A percentile compares a stretch with the other conserved stretches of the same genome.
These are phyloP conservation scores for Helogale parvula DNA, from an alignment of 2,113 vertebrate species.

Conservation along the genomic window DNA sequence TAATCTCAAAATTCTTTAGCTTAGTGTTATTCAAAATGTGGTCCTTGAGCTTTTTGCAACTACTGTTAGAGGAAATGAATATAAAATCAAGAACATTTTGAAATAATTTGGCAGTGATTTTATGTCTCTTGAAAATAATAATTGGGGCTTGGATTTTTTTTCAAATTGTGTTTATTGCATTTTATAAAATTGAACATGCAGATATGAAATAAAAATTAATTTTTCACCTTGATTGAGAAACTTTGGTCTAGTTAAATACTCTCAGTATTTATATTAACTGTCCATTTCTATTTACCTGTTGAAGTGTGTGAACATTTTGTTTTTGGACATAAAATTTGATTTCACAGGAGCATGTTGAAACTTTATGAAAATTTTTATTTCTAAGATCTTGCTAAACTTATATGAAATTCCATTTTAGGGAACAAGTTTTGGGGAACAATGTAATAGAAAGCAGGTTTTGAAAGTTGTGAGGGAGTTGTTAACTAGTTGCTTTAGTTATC, in stretches of 20 bases:
- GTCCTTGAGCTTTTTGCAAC: neutral
- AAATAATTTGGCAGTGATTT: constrained; percentile 38
- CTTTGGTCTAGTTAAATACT: neutral
- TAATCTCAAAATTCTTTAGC: neutral
- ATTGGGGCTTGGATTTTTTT: neutral
- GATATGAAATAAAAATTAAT: constrained; percentile 25
- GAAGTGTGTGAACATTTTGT: neutral
- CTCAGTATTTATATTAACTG: neutral
- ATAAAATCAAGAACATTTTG: constrained; percentile 35
- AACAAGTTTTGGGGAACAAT: neutral
- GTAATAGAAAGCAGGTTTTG: constrained; percentile 25
- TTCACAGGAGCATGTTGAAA: neutral
- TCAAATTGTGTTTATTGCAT: neutral
- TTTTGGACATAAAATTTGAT: neutral
- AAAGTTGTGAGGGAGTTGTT: constrained; percentile 41
- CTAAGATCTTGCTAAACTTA: constrained; percentile 7
- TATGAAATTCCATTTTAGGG: constrained; percentile 12
- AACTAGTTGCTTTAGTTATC: constrained; percentile 2
- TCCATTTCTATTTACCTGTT: neutral
- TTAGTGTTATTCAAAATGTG: constrained; percentile 12
- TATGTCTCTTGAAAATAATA: constrained; percentile 9
- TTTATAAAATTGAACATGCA: neutral
- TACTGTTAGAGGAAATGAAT: neutral
- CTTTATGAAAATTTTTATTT: neutral
- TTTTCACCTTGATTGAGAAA: neutral